Evolutionary conservation across 1,140 invertebrate species (phyloP).

Genomic region (Cydia strobilella): DNA sequence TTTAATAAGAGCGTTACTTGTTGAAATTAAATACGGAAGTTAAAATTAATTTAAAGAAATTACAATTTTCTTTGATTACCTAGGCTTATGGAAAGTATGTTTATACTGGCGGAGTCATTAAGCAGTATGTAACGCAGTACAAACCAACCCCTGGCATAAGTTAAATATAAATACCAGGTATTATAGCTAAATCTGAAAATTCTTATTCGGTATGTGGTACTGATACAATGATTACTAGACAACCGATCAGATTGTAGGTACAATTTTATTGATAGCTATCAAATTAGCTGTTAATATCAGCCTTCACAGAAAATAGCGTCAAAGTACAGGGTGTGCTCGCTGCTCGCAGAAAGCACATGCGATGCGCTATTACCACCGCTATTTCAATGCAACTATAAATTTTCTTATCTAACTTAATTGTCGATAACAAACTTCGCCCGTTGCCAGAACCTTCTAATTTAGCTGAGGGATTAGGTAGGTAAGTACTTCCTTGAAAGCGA

Average conservation of each 20-base stretch:
- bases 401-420: slow-evolving; percentile 64
- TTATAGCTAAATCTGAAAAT: background rate
- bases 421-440: slow-evolving; percentile 56
- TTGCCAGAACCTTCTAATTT: slow-evolving; percentile 58
- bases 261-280: slow-evolving; percentile 26
- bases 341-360: slow-evolving; percentile 46
- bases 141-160: too few species aligned
- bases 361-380: slow-evolving; percentile 45
- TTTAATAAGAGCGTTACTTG: too few species aligned
- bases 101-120: too few species aligned
- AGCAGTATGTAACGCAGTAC: too few species aligned
- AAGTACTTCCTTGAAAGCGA: slow-evolving; percentile 49
- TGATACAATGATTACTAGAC: background rate
- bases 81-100: too few species aligned
- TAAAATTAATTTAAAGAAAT: too few species aligned
- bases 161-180: too few species aligned
- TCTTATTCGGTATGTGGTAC: background rate
- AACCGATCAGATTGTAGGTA: slow-evolving; percentile 16
- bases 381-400: slow-evolving; percentile 57
- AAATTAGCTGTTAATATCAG: slow-evolving; percentile 30
- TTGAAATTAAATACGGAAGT: too few species aligned
- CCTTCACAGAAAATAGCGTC: slow-evolving; percentile 41
- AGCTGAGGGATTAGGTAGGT: slow-evolving; percentile 38
- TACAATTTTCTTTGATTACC: too few species aligned
- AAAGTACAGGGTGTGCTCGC: slow-evolving; percentile 46